Percentiles rank a stretch among this genome's conserved stretches.
These are phyloP conservation scores for Parotocinclus haroldoi DNA, from an alignment of 2,797 vertebrate species.

Conservation along the genomic window DNA sequence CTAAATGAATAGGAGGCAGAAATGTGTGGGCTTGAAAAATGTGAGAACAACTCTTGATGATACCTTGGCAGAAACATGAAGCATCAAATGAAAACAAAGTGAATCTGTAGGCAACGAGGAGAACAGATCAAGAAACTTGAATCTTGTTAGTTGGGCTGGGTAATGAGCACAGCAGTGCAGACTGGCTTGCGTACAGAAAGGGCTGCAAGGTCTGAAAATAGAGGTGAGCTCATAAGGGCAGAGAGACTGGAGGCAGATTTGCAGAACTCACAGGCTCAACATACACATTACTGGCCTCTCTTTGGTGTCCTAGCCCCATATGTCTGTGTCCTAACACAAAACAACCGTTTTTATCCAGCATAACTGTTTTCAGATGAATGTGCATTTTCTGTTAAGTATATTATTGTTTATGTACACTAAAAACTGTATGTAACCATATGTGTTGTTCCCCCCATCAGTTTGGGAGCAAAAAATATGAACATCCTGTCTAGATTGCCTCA, in stretches of 20 bases:
- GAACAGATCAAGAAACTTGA: no score
- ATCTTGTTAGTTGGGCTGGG: no score
- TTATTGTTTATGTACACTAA: no score
- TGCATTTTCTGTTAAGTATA: background rate
- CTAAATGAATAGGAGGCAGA: no score
- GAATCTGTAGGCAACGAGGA: no score
- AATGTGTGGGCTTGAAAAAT: no score
- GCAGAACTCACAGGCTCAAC: background rate
- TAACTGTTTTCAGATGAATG: no score
- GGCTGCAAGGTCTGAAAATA: constrained; percentile 20
- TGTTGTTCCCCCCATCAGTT: background rate
- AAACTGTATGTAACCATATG: background rate
- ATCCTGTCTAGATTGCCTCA: constrained; percentile 25
- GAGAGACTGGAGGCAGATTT: constrained; percentile 17
- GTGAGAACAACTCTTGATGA: no score
- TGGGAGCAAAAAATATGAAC: constrained; percentile 13
- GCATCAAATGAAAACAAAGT: no score
- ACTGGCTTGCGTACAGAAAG: constrained; percentile 32
- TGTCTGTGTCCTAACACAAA: background rate
- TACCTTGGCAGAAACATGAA: no score
- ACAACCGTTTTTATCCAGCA: no score
- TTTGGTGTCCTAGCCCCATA: background rate
- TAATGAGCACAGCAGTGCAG: constrained; percentile 25
- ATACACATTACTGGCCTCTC: no score
- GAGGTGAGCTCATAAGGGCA: constrained; percentile 40